Percentiles rank a stretch among this genome's conserved stretches.
These are phyloP conservation scores for Himalopsyche kuldschensis DNA, from an alignment of 2,888 invertebrate genomes.

Conservation along the genomic window DNA sequence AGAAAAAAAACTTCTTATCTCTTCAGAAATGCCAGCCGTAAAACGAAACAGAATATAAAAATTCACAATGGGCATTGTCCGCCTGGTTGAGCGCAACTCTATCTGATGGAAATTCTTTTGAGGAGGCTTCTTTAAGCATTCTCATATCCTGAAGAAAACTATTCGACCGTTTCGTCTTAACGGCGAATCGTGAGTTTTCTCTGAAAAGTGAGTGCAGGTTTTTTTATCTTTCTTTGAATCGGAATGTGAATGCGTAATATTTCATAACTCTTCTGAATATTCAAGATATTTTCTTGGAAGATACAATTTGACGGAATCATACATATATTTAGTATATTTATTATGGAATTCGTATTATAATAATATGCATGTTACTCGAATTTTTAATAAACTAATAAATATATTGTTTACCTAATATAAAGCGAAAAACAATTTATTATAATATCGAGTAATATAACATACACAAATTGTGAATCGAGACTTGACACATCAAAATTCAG, in stretches of 20 bases:
- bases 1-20: slow-evolving; percentile 10
- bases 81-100: slow-evolving; percentile 24
- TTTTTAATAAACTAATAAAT: no score
- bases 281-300: neutral
- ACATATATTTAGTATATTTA: neutral
- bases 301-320: neutral
- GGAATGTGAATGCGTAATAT: slow-evolving; percentile 20
- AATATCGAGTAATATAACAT: no score
- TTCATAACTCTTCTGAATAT: neutral
- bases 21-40: slow-evolving; percentile 20
- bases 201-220: neutral
- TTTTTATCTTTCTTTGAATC: slow-evolving; percentile 11
- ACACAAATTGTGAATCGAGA: no score
- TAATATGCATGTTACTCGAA: no score
- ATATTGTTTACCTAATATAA: no score
- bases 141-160: slow-evolving; percentile 26
- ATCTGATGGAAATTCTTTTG: slow-evolving; percentile 33
- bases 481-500: no score
- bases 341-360: neutral
- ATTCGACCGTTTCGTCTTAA: slow-evolving; percentile 25
- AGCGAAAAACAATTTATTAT: no score
- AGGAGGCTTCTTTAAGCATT: slow-evolving; percentile 15
- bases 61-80: slow-evolving; percentile 39
- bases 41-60: slow-evolving; percentile 38
- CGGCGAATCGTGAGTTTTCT: slow-evolving; percentile 4